These are phyloP conservation scores for Todiramphus saurophagus DNA, from an alignment of 2,113 vertebrate species.

Conservation along the genomic window DNA sequence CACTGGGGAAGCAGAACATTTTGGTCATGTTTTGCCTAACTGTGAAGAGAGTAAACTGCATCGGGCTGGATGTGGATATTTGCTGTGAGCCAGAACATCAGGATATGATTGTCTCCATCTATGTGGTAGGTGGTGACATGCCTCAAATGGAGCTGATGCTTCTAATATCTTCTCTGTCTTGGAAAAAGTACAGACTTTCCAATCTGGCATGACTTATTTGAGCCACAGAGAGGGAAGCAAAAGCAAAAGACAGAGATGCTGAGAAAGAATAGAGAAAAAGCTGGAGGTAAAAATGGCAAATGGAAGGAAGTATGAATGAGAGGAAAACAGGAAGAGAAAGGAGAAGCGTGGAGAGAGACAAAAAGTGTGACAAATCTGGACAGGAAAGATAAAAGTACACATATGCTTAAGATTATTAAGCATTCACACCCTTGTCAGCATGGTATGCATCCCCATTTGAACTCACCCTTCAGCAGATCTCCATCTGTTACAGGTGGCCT, in stretches of 20 bases:
- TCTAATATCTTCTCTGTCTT: not conserved
- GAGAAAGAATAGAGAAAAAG: not conserved
- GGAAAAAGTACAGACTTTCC: not conserved
- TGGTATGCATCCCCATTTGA: not conserved
- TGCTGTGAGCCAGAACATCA: not conserved
- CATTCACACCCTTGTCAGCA: not conserved
- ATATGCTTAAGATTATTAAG: not conserved
- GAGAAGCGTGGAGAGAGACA: not conserved
- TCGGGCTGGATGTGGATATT: not conserved
- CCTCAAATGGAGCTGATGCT: not conserved
- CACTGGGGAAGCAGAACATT: not conserved
- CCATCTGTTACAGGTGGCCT: not conserved
- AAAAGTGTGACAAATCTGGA: not conserved
- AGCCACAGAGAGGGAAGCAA: not conserved
- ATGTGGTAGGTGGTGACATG: not conserved
- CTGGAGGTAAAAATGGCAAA: not conserved
- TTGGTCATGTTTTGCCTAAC: not conserved
- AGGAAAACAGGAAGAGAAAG: not conserved
- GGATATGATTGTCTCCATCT: not conserved
- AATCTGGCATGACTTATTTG: not conserved
- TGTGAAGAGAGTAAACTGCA: not conserved
- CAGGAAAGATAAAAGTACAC: not conserved
- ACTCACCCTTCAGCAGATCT: not conserved
- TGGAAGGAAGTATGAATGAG: not conserved
- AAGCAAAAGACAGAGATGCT: not conserved